Evolutionary conservation across 2,888 invertebrate genomes (phyloP), one percentile per base, ranked within the genome.

Genomic region (Miltochrista miniata): DNA sequence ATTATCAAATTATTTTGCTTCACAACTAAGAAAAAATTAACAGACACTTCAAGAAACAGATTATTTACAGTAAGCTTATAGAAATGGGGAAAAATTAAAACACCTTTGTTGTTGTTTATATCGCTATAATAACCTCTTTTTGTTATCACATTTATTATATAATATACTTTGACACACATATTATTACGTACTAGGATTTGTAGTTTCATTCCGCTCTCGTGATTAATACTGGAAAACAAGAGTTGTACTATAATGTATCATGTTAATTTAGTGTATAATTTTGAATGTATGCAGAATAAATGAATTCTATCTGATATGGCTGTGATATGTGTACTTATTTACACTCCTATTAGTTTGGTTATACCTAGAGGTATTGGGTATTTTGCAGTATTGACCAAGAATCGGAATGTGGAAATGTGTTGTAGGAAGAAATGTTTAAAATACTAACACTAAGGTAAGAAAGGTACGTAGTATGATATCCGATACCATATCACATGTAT

Each of bases 81-180:
- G 18, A 4, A 24, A 24, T 4, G 18, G 18, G 18, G 5, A 5
- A 3, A 5, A 31, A 31, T 3, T 68, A 54, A 75, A 75, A 69
- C 59, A 24, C 40, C 18, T 10, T 14, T 35, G 13, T 37, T 63
- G 52, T 75, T 72, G 72, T 87, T 89, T 86, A 83, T 87, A 86
- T 84, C 81, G 83, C 89, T 91, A 90, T 91, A 89, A 88, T 91
- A 90, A 90, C 88, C 88, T 89, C 90, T 80, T 89, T 24, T 84
- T 90, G 83, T 87, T 90, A 91, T 91, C 90, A 91, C 90, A 91
- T 91, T 91, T 90, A 91, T 90, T 87, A 85, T 89, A 85, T 88
- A 88, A 88, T 90, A 89, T 89, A 89, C 74, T 89, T 89, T 90
- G 90, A 90, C 90, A 91, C 90, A 87, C 85, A 90, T 83, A 74